Conservation (phyloP, 2,113 vertebrate genomes). For the Corvus hawaiiensis region DNA sequence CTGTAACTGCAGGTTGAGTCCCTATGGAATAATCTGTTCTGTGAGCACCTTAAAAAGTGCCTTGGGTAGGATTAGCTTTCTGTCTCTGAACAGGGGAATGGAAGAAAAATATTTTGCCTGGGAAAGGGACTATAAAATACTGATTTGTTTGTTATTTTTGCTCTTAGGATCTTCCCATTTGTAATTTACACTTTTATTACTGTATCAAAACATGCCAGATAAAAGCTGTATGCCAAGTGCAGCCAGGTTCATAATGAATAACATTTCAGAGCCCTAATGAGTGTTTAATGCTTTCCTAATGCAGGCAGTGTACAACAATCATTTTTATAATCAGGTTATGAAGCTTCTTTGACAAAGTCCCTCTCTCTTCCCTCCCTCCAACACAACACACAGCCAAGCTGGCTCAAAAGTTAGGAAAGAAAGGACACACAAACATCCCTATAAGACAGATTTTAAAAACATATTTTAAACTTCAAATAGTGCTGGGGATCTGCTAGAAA, state of each 20-base stretch:
- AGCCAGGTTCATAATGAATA: conserved; percentile 27
- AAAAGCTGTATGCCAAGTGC: not conserved
- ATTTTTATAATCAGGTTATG: not conserved
- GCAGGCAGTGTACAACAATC: conserved; percentile 39
- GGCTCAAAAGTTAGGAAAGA: not conserved
- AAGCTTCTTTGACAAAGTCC: not conserved
- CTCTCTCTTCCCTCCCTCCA: not conserved
- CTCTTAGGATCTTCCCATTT: not conserved
- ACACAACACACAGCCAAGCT: not conserved
- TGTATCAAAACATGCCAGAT: not conserved
- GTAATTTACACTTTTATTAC: not conserved
- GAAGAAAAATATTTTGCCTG: not conserved
- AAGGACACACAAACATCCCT: not conserved
- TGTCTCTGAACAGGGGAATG: not conserved
- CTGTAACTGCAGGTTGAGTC: not conserved
- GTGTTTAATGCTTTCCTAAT: conserved; percentile 51
- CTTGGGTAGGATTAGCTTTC: not conserved
- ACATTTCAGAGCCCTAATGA: conserved; percentile 64
- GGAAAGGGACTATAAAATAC: not conserved
- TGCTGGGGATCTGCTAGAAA: not conserved
- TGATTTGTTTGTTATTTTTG: not conserved
- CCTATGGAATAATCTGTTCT: not conserved
- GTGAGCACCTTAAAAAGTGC: not conserved
- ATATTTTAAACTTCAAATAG: not conserved
- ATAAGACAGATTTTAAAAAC: not conserved